Conservation (phyloP, 2,797 vertebrate genomes). For the Ctenopoma multispine region DNA sequence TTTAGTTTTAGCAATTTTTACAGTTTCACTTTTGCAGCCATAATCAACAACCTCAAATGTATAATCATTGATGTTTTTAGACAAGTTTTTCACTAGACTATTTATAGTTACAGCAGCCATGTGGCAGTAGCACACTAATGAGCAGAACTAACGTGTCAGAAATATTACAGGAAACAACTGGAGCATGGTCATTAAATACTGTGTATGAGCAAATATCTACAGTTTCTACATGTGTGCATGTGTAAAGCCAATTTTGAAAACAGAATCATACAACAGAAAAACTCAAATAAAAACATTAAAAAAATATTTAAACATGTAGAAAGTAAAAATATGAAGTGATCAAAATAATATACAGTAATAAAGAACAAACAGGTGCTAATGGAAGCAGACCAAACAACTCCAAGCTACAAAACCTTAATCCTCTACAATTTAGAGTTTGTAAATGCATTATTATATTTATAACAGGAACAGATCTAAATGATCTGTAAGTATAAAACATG, state of each 20-base stretch:
- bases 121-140: constrained; percentile 11
- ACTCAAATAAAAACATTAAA: not conserved
- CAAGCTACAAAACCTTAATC: not conserved
- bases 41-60: constrained; percentile 19
- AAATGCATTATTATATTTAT: not conserved
- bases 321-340: not conserved
- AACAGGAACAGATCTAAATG: too few relatives aligned
- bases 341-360: not conserved
- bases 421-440: constrained; percentile 7
- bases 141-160: constrained; percentile 1
- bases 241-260: not conserved
- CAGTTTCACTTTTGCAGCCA: constrained; percentile 1
- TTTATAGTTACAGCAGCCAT: constrained; percentile 11
- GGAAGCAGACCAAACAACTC: not conserved
- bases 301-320: too few relatives aligned
- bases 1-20: constrained; percentile 6
- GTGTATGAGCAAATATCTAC: not conserved
- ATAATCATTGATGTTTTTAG: constrained; percentile 12
- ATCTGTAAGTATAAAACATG: too few relatives aligned
- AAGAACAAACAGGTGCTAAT: too few relatives aligned
- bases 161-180: not conserved
- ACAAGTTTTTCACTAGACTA: not conserved
- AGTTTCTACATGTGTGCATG: not conserved
- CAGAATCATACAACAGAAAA: not conserved
- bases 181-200: constrained; percentile 3